These are phyloP conservation scores for Pandemis corylana DNA, from an alignment of 2,888 invertebrate species.

Conservation along the genomic window DNA sequence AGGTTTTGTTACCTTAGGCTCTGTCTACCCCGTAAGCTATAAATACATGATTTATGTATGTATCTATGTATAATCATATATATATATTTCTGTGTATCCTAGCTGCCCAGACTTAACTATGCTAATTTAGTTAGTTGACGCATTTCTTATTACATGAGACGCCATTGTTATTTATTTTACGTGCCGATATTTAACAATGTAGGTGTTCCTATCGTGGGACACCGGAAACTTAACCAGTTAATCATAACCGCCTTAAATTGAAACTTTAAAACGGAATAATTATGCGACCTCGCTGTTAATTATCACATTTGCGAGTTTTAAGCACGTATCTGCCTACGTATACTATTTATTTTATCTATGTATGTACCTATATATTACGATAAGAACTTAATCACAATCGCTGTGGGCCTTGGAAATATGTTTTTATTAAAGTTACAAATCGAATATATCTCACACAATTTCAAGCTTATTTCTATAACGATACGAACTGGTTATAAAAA, in stretches of 20 bases:
- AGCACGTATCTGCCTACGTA: constrained; percentile 25
- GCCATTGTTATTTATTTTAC: constrained; percentile 7
- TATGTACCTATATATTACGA: constrained; percentile 4
- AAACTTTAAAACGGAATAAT: constrained; percentile 31
- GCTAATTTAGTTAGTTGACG: background rate
- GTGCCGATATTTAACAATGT: constrained; percentile 18
- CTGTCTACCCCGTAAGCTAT: too few relatives aligned
- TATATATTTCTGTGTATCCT: too few relatives aligned
- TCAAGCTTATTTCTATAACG: constrained; percentile 18
- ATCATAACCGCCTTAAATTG: constrained; percentile 34
- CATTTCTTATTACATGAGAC: background rate
- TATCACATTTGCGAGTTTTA: constrained; percentile 32
- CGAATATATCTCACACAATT: constrained; percentile 32
- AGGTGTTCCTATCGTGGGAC: constrained; percentile 30
- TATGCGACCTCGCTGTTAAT: constrained; percentile 37
- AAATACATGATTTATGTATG: too few relatives aligned
- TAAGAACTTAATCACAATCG: constrained; percentile 28
- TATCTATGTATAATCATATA: too few relatives aligned
- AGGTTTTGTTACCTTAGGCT: too few relatives aligned
- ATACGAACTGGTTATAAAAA: constrained; percentile 33
- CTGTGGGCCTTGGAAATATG: constrained; percentile 26
- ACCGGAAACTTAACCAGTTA: constrained; percentile 36
- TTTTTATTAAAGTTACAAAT: constrained; percentile 12
- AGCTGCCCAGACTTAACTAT: background rate
- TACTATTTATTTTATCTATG: constrained; percentile 32